Percentiles rank a stretch among this genome's conserved stretches.
These are phyloP conservation scores for Xestia c-nigrum DNA, from an alignment of 2,888 invertebrate genomes.

Conservation along the genomic window DNA sequence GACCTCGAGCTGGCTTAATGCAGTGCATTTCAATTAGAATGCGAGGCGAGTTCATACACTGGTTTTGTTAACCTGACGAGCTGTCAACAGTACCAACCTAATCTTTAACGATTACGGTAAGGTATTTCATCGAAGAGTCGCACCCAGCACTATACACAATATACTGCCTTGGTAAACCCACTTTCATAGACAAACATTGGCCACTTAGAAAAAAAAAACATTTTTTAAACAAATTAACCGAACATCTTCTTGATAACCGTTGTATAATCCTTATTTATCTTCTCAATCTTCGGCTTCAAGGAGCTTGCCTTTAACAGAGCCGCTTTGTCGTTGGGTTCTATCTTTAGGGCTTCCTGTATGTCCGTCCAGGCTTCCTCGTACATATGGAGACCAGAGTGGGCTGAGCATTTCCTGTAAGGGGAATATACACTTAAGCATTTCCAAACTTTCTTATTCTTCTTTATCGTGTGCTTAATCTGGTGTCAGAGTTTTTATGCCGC, in stretches of 20 bases:
- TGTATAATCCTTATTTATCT: slow-evolving; percentile 91
- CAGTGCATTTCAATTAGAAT: background rate
- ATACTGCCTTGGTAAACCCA: background rate
- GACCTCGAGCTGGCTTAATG: background rate
- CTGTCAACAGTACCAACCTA: background rate
- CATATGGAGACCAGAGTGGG: slow-evolving; percentile 91
- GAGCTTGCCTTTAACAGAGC: slow-evolving; percentile 90
- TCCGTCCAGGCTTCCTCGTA: slow-evolving; percentile 92
- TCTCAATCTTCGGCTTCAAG: slow-evolving; percentile 90
- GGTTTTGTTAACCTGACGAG: background rate
- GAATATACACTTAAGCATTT: background rate
- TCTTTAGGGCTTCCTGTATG: slow-evolving; percentile 88
- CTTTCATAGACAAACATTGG: background rate
- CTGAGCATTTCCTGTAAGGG: slow-evolving; percentile 93
- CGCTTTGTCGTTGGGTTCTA: slow-evolving; percentile 92
- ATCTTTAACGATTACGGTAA: background rate
- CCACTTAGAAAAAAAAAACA: slow-evolving; percentile 6
- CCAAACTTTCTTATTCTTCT: background rate
- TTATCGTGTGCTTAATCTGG: no score
- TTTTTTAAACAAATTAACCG: slow-evolving; percentile 67
- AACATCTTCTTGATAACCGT: slow-evolving; percentile 91
- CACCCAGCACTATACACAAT: background rate
- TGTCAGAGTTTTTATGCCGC: no score
- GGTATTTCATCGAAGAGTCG: background rate
- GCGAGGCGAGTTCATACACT: background rate